Evolutionary conservation across 2,113 vertebrate species (phyloP).

Genomic region (Halcyon malimbica): DNA sequence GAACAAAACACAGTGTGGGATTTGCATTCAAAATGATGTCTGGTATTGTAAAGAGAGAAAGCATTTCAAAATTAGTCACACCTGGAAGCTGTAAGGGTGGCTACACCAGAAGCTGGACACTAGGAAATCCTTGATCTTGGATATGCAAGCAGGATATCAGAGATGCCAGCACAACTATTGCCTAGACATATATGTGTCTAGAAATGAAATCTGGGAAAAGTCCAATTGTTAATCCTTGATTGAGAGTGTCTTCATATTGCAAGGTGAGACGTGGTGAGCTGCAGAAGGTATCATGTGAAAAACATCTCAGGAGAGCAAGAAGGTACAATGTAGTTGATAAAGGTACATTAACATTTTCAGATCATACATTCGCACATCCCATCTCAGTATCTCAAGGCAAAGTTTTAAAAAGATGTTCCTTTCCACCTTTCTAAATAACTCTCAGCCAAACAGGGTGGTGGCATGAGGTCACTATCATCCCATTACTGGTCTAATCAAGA

Average conservation of each 20-base stretch:
- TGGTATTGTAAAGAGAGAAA: background rate
- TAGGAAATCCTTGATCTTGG: background rate
- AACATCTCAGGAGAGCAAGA: background rate
- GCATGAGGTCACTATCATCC: background rate
- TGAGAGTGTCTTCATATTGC: background rate
- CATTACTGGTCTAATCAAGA: background rate
- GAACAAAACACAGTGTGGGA: background rate
- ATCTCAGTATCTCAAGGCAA: background rate
- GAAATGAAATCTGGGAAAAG: background rate
- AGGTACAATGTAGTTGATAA: background rate
- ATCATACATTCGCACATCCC: background rate
- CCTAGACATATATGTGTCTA: background rate
- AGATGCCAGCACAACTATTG: fast-evolving
- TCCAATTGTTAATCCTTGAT: background rate
- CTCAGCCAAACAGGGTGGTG: background rate
- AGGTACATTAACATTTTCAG: background rate
- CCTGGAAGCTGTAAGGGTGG: background rate
- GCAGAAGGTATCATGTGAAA: background rate
- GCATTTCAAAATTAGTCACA: background rate
- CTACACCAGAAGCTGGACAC: background rate
- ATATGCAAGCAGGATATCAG: background rate
- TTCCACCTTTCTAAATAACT: background rate
- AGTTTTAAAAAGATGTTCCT: background rate
- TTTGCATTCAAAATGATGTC: background rate
- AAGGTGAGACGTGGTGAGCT: background rate